These are phyloP conservation scores for Platycercus adscitus DNA, from an alignment of 2,113 vertebrate species.

Conservation along the genomic window DNA sequence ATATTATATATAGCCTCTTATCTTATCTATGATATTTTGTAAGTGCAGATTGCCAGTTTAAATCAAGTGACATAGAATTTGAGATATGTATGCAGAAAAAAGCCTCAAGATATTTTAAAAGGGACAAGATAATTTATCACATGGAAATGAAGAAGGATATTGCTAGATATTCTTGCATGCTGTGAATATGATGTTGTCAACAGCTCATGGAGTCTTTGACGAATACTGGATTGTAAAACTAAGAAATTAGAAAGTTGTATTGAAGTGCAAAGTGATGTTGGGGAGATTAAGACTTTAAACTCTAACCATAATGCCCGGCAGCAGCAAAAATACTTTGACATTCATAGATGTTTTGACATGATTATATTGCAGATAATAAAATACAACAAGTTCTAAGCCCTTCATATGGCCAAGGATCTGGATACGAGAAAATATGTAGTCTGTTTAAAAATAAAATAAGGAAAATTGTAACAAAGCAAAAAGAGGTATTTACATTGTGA, in stretches of 20 bases:
- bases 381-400: neutral
- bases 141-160: neutral
- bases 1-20: neutral
- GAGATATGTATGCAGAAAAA: neutral
- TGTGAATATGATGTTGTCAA: neutral
- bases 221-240: neutral
- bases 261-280: neutral
- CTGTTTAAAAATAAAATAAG: neutral
- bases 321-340: neutral
- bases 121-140: neutral
- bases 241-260: neutral
- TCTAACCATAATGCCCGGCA: neutral
- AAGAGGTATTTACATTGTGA: neutral
- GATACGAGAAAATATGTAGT: neutral
- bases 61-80: neutral
- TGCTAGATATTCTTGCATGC: neutral
- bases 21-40: neutral
- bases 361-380: neutral
- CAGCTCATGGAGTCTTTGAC: neutral
- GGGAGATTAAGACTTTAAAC: neutral
- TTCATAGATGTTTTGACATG: neutral
- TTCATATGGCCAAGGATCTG: rapidly evolving
- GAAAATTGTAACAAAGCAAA: neutral
- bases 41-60: neutral
- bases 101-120: neutral